Conservation (phyloP, 2,888 invertebrate genomes). For the Azorinus chamasolen region DNA sequence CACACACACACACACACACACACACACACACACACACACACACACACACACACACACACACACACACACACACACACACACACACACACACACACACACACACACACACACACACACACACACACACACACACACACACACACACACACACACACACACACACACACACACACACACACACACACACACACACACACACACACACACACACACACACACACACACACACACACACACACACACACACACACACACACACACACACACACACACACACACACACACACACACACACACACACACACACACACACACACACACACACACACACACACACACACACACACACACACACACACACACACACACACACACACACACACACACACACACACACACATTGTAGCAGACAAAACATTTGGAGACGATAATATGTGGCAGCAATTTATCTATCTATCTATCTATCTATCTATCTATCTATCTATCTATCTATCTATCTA, state of each 20-base stretch:
- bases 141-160: background rate
- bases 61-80: too few species aligned
- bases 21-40: too few species aligned
- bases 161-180: background rate
- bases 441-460: too few species aligned
- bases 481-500: too few species aligned
- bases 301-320: background rate
- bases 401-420: too few species aligned
- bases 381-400: slow-evolving; percentile 3
- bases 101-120: too few species aligned
- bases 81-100: too few species aligned
- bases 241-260: slow-evolving; percentile 3
- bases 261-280: slow-evolving; percentile 1
- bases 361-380: slow-evolving; percentile 3
- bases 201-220: slow-evolving; percentile 3
- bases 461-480: too few species aligned
- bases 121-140: slow-evolving; percentile 1
- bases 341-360: slow-evolving; percentile 3
- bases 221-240: background rate
- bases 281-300: background rate
- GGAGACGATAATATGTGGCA: too few species aligned
- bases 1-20: too few species aligned
- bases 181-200: slow-evolving; percentile 3
- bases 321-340: slow-evolving; percentile 3
- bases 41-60: too few species aligned